A percentile compares a stretch with the other conserved stretches of the same genome.
These are phyloP conservation scores for Latheticus oryzae DNA, from an alignment of 2,888 invertebrate genomes.

Conservation along the genomic window DNA sequence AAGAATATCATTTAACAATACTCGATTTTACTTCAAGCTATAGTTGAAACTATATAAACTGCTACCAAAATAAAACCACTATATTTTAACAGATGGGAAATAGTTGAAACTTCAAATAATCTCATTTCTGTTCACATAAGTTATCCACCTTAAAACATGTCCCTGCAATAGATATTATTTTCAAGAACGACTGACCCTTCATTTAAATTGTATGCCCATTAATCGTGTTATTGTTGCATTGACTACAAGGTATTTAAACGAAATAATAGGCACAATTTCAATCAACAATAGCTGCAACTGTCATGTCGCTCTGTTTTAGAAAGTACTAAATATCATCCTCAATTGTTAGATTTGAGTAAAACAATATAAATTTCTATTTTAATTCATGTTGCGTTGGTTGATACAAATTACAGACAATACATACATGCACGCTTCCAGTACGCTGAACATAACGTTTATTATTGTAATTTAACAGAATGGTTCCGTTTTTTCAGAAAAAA, in stretches of 20 bases:
- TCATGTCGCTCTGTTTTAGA: slow-evolving; percentile 33
- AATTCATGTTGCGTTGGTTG: slow-evolving; percentile 40
- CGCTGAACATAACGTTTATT: slow-evolving; percentile 16
- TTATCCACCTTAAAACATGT: slow-evolving; percentile 3
- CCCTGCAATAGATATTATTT: background rate
- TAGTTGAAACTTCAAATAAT: slow-evolving; percentile 5
- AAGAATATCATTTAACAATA: slow-evolving; percentile 59
- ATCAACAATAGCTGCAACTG: slow-evolving; percentile 33
- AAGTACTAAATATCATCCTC: slow-evolving; percentile 36
- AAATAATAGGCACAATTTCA: slow-evolving; percentile 33
- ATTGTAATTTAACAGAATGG: too few species aligned
- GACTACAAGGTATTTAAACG: slow-evolving; percentile 34
- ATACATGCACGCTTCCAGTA: slow-evolving; percentile 30
- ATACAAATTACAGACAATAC: slow-evolving; percentile 38
- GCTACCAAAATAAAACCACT: slow-evolving; percentile 19
- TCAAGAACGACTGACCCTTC: slow-evolving; percentile 9
- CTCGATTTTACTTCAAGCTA: slow-evolving; percentile 53
- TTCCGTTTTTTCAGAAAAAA: too few species aligned
- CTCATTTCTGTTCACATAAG: slow-evolving; percentile 9
- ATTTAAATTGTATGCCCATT: slow-evolving; percentile 17
- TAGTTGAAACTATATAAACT: too few species aligned
- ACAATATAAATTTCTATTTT: slow-evolving; percentile 40
- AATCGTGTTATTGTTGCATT: slow-evolving; percentile 32
- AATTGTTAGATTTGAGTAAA: slow-evolving; percentile 34
- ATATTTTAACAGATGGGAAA: slow-evolving; percentile 19